phyloP scores from a whole-genome alignment of 1,140 invertebrate genomes.

The Hylaeus volcanicus region DNA sequence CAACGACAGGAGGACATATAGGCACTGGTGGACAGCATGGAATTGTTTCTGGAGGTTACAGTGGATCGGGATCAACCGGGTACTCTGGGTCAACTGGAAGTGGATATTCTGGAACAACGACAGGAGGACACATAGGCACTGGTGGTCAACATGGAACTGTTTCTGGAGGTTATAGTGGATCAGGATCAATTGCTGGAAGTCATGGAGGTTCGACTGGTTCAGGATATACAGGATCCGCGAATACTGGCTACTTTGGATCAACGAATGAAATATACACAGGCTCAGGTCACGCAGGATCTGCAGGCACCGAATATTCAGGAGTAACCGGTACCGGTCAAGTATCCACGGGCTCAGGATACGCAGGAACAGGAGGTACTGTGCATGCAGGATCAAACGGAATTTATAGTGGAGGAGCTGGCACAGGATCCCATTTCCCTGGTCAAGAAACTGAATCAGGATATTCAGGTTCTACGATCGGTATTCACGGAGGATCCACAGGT shows the following conservation, averaged over 20 bases:
- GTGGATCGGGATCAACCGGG: not conserved
- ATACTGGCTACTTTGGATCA: slow-evolving; percentile 1
- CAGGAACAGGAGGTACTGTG: not conserved
- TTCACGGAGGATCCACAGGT: slow-evolving; percentile 14
- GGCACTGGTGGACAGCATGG: too few species aligned
- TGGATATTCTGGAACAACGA: slow-evolving; percentile 23
- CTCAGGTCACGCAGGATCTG: slow-evolving; percentile 10
- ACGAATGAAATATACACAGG: slow-evolving; percentile 14
- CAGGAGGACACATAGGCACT: not conserved
- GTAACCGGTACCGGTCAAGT: not conserved
- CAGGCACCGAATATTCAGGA: slow-evolving; percentile 30
- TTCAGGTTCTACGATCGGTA: not conserved
- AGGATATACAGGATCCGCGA: not conserved
- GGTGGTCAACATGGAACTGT: not conserved
- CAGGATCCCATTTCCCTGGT: not conserved
- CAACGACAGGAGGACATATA: not conserved
- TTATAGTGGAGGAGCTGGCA: not conserved
- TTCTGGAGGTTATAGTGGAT: not conserved
- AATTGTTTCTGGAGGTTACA: not conserved
- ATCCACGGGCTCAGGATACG: not conserved
- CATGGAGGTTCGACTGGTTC: not conserved
- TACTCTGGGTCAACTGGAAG: slow-evolving; percentile 5
- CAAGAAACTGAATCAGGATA: slow-evolving; percentile 5
- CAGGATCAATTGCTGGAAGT: not conserved
- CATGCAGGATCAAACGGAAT: not conserved